Evolutionary conservation across 2,113 vertebrate species (phyloP).

Genomic region (Crypturellus undulatus): DNA sequence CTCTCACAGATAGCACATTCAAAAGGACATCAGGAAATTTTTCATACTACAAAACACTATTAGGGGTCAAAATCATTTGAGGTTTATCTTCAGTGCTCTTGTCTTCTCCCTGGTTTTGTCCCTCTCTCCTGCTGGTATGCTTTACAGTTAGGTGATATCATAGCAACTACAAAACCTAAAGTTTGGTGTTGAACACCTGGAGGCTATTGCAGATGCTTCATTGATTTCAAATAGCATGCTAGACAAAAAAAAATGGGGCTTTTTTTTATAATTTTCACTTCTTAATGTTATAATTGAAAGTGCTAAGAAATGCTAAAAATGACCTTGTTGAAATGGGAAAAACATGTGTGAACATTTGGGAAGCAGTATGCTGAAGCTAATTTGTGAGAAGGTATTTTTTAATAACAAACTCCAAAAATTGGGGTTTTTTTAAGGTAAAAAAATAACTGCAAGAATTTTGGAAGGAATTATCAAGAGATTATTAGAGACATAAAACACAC

Average conservation of each 20-base stretch:
- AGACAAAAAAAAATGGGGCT: not conserved
- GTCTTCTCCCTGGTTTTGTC: not conserved
- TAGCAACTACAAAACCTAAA: not conserved
- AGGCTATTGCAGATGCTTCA: conserved; percentile 8
- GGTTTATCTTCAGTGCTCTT: not conserved
- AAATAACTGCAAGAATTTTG: not conserved
- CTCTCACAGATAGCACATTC: not conserved
- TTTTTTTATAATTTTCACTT: conserved; percentile 33
- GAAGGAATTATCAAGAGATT: not conserved
- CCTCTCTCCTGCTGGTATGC: not conserved
- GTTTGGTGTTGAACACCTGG: not conserved
- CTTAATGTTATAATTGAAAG: conserved; percentile 6
- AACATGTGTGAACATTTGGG: not conserved
- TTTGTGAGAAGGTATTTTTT: not conserved
- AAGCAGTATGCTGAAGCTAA: not conserved
- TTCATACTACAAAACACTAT: not conserved
- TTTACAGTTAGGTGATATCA: not conserved
- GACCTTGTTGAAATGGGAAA: not conserved
- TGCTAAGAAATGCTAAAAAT: conserved; percentile 27
- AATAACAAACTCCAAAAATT: not conserved
- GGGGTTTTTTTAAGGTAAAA: not conserved
- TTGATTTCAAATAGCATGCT: conserved; percentile 55
- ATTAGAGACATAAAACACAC: conserved; percentile 13
- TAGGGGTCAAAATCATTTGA: not conserved
- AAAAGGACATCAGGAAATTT: not conserved